A percentile compares a stretch with the other conserved stretches of the same genome.
phyloP scores from a whole-genome alignment of 2,888 invertebrate species.

The Eupithecia insigniata region DNA sequence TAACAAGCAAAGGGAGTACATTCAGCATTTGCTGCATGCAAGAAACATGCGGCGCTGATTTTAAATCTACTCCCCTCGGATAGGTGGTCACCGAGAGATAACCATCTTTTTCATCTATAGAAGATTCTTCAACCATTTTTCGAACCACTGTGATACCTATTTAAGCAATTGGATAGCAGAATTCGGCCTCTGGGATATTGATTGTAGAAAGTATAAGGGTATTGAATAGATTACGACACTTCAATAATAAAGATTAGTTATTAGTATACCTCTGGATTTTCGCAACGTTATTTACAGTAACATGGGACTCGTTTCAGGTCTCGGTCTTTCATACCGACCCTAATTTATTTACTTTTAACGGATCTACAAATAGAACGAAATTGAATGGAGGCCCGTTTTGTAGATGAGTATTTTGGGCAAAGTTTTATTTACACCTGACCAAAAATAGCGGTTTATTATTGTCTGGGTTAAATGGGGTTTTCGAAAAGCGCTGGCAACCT shows the following conservation, averaged over 20 bases:
- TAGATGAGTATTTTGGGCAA: neutral
- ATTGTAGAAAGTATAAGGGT: neutral
- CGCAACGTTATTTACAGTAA: neutral
- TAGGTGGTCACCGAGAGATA: too few relatives aligned
- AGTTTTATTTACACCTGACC: neutral
- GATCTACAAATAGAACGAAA: neutral
- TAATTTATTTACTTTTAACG: conserved; percentile 7
- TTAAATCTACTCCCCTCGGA: too few relatives aligned
- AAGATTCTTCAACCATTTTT: too few relatives aligned
- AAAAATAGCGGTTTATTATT: neutral
- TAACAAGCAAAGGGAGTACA: too few relatives aligned
- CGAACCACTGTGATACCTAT: too few relatives aligned
- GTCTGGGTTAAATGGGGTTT: neutral
- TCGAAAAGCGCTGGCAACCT: neutral
- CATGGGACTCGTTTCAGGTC: too few relatives aligned
- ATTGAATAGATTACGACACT: conserved; percentile 5
- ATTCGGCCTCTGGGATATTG: too few relatives aligned
- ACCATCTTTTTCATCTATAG: too few relatives aligned
- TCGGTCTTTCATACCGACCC: too few relatives aligned
- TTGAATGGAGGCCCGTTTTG: neutral
- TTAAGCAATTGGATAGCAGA: too few relatives aligned
- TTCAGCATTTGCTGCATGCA: too few relatives aligned
- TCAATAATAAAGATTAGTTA: neutral
- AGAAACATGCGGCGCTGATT: too few relatives aligned
- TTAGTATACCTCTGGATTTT: neutral